These are phyloP conservation scores for Volucella bombylans DNA, from an alignment of 2,888 invertebrate species.

Conservation along the genomic window DNA sequence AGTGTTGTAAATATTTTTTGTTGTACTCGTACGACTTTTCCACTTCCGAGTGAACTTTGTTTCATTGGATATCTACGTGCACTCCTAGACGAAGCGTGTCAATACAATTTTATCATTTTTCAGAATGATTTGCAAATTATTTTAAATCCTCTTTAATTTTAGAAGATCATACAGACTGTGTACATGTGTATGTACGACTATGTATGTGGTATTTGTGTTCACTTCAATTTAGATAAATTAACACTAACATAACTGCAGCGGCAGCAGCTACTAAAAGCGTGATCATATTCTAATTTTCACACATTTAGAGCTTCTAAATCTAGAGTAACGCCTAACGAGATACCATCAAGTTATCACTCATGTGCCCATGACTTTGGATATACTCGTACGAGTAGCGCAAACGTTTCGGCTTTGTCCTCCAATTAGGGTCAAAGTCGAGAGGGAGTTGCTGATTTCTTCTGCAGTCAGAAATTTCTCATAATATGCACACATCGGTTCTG, in stretches of 20 bases:
- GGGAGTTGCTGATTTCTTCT: background rate
- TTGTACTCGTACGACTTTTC: background rate
- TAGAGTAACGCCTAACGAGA: background rate
- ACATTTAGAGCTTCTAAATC: slow-evolving; percentile 18
- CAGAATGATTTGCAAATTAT: slow-evolving; percentile 12
- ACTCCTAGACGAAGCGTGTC: background rate
- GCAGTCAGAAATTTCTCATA: background rate
- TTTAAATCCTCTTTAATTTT: slow-evolving; percentile 12
- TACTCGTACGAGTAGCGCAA: background rate
- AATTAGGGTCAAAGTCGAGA: slow-evolving; percentile 30
- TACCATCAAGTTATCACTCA: slow-evolving; percentile 1
- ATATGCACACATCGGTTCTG: too few relatives aligned
- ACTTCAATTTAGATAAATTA: slow-evolving; percentile 61
- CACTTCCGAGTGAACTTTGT: slow-evolving; percentile 14
- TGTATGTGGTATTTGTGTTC: background rate
- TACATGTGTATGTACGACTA: too few relatives aligned
- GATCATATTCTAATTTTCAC: slow-evolving; percentile 40
- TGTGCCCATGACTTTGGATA: background rate
- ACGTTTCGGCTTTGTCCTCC: slow-evolving; percentile 10
- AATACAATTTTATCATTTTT: background rate
- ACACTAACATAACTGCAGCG: slow-evolving; percentile 9
- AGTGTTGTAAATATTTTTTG: too few relatives aligned
- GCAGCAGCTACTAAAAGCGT: slow-evolving; percentile 41
- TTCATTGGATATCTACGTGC: slow-evolving; percentile 2
- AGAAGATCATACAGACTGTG: background rate